phyloP scores from a whole-genome alignment of 2,797 vertebrate species.

The Mormyrus hasselquistii region DNA sequence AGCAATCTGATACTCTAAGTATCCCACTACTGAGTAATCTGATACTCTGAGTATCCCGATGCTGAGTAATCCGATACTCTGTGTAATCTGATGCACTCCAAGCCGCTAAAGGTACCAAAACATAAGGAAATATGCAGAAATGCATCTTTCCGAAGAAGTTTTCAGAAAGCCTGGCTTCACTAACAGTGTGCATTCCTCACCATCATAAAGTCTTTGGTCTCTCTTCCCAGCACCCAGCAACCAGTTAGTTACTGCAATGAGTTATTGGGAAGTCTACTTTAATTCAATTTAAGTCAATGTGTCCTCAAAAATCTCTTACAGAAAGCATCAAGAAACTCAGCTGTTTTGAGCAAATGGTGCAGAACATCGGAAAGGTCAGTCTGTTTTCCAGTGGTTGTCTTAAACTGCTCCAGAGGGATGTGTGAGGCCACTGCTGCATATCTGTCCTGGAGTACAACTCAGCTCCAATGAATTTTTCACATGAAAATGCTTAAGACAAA shows the following conservation, averaged over 20 bases:
- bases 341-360: background rate
- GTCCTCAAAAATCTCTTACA: background rate
- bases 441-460: background rate
- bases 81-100: background rate
- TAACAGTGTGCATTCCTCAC: background rate
- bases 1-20: background rate
- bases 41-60: background rate
- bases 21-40: background rate
- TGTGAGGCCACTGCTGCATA: background rate
- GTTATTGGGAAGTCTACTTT: background rate
- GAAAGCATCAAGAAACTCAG: background rate
- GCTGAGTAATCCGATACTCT: background rate
- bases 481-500: background rate
- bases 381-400: background rate
- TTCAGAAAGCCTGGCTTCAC: background rate
- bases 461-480: background rate
- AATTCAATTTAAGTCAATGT: background rate
- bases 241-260: background rate
- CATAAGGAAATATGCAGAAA: background rate
- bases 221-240: background rate
- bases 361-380: background rate
- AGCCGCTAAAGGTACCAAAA: background rate
- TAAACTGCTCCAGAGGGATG: background rate
- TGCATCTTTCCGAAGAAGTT: background rate
- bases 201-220: background rate